These are phyloP conservation scores for Anaspis maculata DNA, from an alignment of 2,888 invertebrate genomes.

Conservation along the genomic window DNA sequence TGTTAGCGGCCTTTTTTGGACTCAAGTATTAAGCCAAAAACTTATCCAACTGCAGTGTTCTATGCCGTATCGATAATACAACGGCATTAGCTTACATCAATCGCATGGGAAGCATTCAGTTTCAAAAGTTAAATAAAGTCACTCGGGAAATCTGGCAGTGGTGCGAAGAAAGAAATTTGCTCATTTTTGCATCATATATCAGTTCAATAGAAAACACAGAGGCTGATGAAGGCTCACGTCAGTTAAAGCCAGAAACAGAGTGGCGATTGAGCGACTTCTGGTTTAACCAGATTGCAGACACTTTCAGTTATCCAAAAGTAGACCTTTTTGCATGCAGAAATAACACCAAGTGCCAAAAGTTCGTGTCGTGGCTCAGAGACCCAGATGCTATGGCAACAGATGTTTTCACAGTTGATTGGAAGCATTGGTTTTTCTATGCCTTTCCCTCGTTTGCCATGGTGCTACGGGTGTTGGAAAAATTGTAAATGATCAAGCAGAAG, in stretches of 20 bases:
- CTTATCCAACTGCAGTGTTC: conserved; percentile 8
- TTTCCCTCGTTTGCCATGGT: conserved; percentile 1
- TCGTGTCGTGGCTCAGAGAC: conserved; percentile 1
- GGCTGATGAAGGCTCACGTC: conserved; percentile 5
- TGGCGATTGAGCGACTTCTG: conserved; percentile 6
- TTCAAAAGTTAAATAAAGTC: not conserved
- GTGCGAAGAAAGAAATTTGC: not conserved
- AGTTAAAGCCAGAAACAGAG: conserved; percentile 9
- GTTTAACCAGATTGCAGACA: conserved; percentile 1
- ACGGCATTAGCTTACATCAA: conserved; percentile 20
- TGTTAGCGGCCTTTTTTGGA: conserved; percentile 4
- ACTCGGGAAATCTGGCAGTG: conserved; percentile 1
- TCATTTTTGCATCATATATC: not conserved
- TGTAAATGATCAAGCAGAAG: not conserved
- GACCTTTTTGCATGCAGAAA: conserved; percentile 7
- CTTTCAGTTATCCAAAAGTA: conserved; percentile 3
- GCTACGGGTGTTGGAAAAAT: conserved; percentile 1
- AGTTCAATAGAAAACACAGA: not conserved
- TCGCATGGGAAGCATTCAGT: not conserved
- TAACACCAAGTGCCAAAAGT: conserved; percentile 2
- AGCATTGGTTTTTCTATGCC: conserved; percentile 1
- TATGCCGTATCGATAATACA: conserved; percentile 22
- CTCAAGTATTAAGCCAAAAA: conserved; percentile 4
- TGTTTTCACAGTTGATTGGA: conserved; percentile 1
- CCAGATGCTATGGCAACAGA: not conserved